Evolutionary conservation across 2,888 invertebrate genomes (phyloP).

Genomic region (Ophion costatus): DNA sequence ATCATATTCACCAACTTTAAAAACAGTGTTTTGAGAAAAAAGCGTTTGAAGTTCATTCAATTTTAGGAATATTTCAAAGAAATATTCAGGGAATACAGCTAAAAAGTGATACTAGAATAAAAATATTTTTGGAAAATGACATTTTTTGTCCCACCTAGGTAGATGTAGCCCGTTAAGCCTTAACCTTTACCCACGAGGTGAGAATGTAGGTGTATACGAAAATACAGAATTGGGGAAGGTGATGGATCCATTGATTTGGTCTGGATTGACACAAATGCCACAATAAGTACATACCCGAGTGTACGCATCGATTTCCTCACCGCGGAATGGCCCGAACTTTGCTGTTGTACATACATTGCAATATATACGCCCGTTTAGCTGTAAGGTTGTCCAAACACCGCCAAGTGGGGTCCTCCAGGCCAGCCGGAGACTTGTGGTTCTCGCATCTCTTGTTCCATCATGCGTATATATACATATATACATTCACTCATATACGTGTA

Average conservation of each 20-base stretch:
- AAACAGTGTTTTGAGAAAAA: too few relatives aligned
- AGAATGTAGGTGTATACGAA: not conserved
- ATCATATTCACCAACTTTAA: too few relatives aligned
- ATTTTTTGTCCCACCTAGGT: too few relatives aligned
- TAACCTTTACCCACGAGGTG: not conserved
- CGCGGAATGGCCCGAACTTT: slow-evolving; percentile 8
- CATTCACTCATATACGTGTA: not conserved
- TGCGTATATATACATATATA: slow-evolving; percentile 6
- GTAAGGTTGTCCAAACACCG: slow-evolving; percentile 2
- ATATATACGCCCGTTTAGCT: slow-evolving; percentile 16
- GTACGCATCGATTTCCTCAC: not conserved
- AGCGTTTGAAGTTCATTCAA: too few relatives aligned
- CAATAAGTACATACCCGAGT: not conserved
- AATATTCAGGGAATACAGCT: too few relatives aligned
- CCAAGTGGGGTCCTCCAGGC: slow-evolving; percentile 28
- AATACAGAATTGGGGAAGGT: not conserved
- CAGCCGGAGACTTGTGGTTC: slow-evolving; percentile 35
- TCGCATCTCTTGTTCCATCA: slow-evolving; percentile 36
- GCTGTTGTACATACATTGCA: not conserved
- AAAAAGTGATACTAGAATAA: too few relatives aligned
- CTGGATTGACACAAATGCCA: slow-evolving; percentile 9
- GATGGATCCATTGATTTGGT: slow-evolving; percentile 5
- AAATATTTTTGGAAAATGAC: too few relatives aligned
- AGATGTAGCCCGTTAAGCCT: too few relatives aligned
- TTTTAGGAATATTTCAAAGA: too few relatives aligned